Conservation (phyloP, 1,140 invertebrate genomes). For the Cyphomyrmex costatus region DNA sequence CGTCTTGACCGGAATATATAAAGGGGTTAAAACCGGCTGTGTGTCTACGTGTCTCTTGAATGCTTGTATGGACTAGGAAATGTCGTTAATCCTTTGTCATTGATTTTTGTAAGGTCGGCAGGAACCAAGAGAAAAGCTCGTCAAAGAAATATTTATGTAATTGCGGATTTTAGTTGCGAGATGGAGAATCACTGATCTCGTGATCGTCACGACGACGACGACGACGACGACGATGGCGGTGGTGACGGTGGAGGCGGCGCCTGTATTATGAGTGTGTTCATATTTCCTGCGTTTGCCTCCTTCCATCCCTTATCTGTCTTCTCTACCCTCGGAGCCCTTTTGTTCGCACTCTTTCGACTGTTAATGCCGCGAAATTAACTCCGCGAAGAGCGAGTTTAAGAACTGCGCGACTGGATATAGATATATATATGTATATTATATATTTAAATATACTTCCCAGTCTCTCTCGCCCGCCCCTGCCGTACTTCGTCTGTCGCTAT, state of each 20-base stretch:
- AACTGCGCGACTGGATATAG: slow-evolving; percentile 77
- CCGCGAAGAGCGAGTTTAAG: slow-evolving; percentile 84
- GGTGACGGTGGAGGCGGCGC: slow-evolving; percentile 57
- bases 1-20: neutral
- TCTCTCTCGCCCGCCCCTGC: slow-evolving; percentile 3
- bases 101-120: neutral
- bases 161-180: slow-evolving; percentile 22
- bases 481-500: slow-evolving; percentile 59
- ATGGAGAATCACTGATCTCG: slow-evolving; percentile 69
- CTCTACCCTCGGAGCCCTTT: slow-evolving; percentile 82
- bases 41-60: neutral
- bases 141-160: slow-evolving; percentile 42
- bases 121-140: neutral
- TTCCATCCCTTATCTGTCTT: slow-evolving; percentile 83
- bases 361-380: slow-evolving; percentile 87
- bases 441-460: neutral
- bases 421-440: slow-evolving; percentile 39
- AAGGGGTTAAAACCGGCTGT: neutral
- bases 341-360: slow-evolving; percentile 87
- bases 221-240: slow-evolving; percentile 45
- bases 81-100: slow-evolving; percentile 12
- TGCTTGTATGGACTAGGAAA: neutral
- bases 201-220: slow-evolving; percentile 59
- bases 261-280: slow-evolving; percentile 84
- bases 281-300: slow-evolving; percentile 82